Evolutionary conservation across 2,888 invertebrate genomes (phyloP), one percentile per base, ranked within the genome.

Genomic region (Disparrhopalites patrizii): DNA sequence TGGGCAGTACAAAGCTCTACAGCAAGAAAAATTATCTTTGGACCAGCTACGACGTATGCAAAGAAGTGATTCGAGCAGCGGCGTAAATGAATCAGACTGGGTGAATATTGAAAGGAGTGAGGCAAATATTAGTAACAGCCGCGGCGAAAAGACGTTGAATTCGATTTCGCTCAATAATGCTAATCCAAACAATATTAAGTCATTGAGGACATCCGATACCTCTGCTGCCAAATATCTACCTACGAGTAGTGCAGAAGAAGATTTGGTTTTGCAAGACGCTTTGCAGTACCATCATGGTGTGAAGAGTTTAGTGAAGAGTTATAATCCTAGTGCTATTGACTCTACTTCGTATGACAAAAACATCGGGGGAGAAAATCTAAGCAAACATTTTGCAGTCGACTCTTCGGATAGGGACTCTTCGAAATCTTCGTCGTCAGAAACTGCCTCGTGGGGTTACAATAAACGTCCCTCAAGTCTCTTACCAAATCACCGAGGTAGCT

Each of bases 381-480:
- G 25, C 2, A 7, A 10, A 7, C 20, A 3, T 27, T 7, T 8
- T 10, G 28, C 58, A 13, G 10, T 43, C 2, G n/a, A 47, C 28
- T 58, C 58, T 52, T 52, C 52, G 5, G 61, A 61, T 31, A 61
- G 61, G 28, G 65, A 58, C 4, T 51, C 38, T 10, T 33, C 10
- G 27, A 56, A 33, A 33, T 58, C 58, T 8, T 47, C 31, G 18
- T 65, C 65, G 5, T 65, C 65, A 18, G 65, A 65, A 28, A 27
- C 51, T 10, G 58, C 58, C n/a, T 64, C 64, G 7, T 65, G 65
- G 65, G 65, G 57, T 27, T 65, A 65, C 58, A 43, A 28, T 10
- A 47, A 58, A n/a, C 23, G 15, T 3, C 25, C 28, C 7, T 15
- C 7, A 15, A 20, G 10, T 23, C 5, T 47, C 20, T 10, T 13